Evolutionary conservation across 2,888 invertebrate species (phyloP).

Genomic region (Drosophila aldrichi): DNA sequence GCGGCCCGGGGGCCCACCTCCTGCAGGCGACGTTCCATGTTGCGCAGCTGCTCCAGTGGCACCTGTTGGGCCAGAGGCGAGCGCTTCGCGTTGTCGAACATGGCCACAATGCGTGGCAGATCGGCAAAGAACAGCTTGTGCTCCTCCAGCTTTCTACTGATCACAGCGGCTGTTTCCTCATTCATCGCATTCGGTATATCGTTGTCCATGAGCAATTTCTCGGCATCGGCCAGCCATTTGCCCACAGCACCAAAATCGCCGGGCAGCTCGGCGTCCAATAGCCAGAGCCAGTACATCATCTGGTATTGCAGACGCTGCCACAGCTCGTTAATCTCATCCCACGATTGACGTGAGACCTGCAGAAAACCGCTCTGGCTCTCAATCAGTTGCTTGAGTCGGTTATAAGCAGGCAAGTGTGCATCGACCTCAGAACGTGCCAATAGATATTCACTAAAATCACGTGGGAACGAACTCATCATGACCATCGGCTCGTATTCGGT

Average conservation of each 20-base stretch:
- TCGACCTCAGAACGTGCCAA: slow-evolving; percentile 92
- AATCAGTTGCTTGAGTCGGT: slow-evolving; percentile 91
- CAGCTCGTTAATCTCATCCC: slow-evolving; percentile 92
- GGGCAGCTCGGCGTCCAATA: slow-evolving; percentile 93
- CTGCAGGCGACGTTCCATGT: slow-evolving; percentile 92
- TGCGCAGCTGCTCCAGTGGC: slow-evolving; percentile 92
- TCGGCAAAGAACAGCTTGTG: slow-evolving; percentile 96
- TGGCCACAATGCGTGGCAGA: slow-evolving; percentile 90
- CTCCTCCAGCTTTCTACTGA: slow-evolving; percentile 94
- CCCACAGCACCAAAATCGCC: slow-evolving; percentile 94
- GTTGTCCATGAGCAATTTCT: slow-evolving; percentile 91
- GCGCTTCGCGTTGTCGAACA: slow-evolving; percentile 91
- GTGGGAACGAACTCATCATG: slow-evolving; percentile 90
- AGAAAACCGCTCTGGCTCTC: slow-evolving; percentile 91
- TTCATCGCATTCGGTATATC: slow-evolving; percentile 94
- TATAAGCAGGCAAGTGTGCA: slow-evolving; percentile 89
- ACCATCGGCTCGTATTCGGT: slow-evolving; percentile 91
- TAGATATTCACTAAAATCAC: slow-evolving; percentile 92
- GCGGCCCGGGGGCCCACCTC: slow-evolving; percentile 91
- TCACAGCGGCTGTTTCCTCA: slow-evolving; percentile 94
- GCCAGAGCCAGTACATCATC: slow-evolving; percentile 95
- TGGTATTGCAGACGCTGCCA: slow-evolving; percentile 93
- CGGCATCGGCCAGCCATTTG: slow-evolving; percentile 96
- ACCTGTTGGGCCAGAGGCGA: slow-evolving; percentile 90
- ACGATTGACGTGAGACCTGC: slow-evolving; percentile 93